Evolutionary conservation across 2,888 invertebrate species (phyloP).

Genomic region (Venusia cambrica): DNA sequence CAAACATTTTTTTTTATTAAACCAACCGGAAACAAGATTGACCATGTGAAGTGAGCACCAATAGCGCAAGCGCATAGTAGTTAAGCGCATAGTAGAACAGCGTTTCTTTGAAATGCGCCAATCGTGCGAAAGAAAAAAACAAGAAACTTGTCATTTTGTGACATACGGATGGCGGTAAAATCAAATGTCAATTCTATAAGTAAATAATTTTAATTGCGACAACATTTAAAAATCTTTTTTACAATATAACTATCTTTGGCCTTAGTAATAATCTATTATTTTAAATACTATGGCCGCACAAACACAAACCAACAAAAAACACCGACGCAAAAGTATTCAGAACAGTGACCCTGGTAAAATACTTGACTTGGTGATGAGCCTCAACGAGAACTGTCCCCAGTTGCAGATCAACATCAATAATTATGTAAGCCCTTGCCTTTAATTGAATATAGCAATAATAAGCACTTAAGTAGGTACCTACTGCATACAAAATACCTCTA

Average conservation of each 20-base stretch:
- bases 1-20: too few species aligned
- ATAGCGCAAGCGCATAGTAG: too few species aligned
- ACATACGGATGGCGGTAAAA: conserved; percentile 7
- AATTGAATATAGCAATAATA: too few species aligned
- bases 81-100: too few species aligned
- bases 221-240: conserved; percentile 1
- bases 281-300: conserved; percentile 18
- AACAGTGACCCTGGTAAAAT: conserved; percentile 80
- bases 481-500: neutral
- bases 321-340: conserved; percentile 55
- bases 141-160: neutral
- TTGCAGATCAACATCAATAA: conserved; percentile 82
- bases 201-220: neutral
- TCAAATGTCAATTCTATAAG: neutral
- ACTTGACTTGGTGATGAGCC: conserved; percentile 73
- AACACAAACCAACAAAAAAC: too few species aligned
- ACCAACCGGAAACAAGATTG: too few species aligned
- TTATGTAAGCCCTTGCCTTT: too few species aligned
- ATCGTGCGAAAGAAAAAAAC: too few species aligned
- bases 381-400: conserved; percentile 68
- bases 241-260: too few species aligned
- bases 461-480: conserved; percentile 5
- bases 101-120: too few species aligned
- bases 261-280: too few species aligned
- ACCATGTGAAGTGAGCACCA: too few species aligned